Evolutionary conservation across 2,888 invertebrate genomes (phyloP), one percentile per base, ranked within the genome.

Genomic region (Lasioglossum zephyrum): DNA sequence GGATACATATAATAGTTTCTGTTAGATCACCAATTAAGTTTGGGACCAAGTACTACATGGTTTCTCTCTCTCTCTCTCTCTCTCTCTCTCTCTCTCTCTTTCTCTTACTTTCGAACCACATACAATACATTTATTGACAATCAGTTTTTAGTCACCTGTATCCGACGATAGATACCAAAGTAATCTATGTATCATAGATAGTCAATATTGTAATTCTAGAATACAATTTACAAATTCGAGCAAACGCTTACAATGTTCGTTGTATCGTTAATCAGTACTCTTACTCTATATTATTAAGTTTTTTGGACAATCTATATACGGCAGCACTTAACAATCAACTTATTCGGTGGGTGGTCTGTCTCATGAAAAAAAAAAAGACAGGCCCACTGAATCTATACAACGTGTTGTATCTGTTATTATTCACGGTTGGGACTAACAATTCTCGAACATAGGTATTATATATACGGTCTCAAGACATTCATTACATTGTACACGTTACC

Each of bases 71-170:
- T 74, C 79, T 49, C 49, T 81, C 63, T 76, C 75, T 79, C 60
- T 82, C 81, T 49, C 49, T 49, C 49, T 18, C 49, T 74, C 31
- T 82, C 81, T 73, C 31, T 78, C n/a, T 79, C 49, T 76, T 66
- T 79, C 66, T 81, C 77, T 87, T 82, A 73, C 76, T 84, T 82
- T 63, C 74, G 49, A 84, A 89, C 44, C 84, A 87, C 74, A 77
- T 87, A 89, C 77, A 77, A 82, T 85, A 89, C 81, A 90, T 90
- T 90, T 85, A 90, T 91, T 85, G 91, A 91, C 89, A 91, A 91
- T 91, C 90, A 90, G 86, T 89, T 49, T 82, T 76, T 86, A 90
- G 77, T 90, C 88, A 88, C n/a, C 82, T 89, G 85, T 83, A 85
- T 86, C 81, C 85, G 85, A 69, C 84, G 83, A 69, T 85, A 88